Base-by-base conservation (phyloP, 2,888 invertebrate species). In the Muschampia plurimacula region DNA sequence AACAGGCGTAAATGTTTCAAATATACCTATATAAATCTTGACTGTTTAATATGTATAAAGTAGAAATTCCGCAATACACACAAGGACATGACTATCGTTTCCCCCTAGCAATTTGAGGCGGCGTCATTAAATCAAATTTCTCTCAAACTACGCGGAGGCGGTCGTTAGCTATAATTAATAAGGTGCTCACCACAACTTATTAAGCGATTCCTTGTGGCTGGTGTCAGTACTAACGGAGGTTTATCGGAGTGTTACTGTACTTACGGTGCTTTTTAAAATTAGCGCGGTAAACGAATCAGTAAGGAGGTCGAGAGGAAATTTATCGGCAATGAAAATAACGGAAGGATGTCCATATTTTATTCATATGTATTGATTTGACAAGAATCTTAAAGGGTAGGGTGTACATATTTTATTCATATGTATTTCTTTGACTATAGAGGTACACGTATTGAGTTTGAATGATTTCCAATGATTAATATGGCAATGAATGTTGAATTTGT, bases 101-200 rank as follows among this genome's bases (percentile, higher is more conserved):
- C 22, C 57, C 57, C 32, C 60, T 22, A 39, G n/a, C 60, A 62
- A 62, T 60, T 60, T 36, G 60, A 32, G 60, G 60, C 60, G 60
- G 10, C 60, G 52, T n/a, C 39, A n/a, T 60, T 60, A 60, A 60
- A 39, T 60, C 32, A 60, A 36, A 60, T 60, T 60, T n/a, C 60
- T 39, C 60, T 60, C 39, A 39, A 60, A 60, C 36, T 60, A 60
- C 60, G 39, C 36, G 36, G 39, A 13, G 32, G 60, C 60, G 60
- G 60, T 62, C 39, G 39, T 62, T 62, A 59, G 57, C 12, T 59
- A 62, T 62, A 41, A 62, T 41, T 62, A 41, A 62, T 62, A 39
- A 62, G 62, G 62, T 41, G 39, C 36, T 39, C 39, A 62, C 62
- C 62, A 41, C 39, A 41, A 62, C 62, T 62, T 62, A 62, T 62